Evolutionary conservation across 2,113 vertebrate genomes (phyloP).

Genomic region (Pithys albifrons): DNA sequence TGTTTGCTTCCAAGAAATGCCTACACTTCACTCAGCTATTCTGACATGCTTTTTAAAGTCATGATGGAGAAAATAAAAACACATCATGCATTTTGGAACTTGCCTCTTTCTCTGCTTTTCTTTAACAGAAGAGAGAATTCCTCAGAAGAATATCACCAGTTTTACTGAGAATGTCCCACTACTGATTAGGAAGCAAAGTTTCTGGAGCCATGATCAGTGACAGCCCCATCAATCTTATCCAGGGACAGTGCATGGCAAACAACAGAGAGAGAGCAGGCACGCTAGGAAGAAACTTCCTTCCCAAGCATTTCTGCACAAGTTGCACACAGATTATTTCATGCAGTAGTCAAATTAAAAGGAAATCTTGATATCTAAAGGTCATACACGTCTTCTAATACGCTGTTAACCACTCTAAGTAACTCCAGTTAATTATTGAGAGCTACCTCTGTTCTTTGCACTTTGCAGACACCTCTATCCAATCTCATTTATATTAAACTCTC

Average conservation of each 20-base stretch:
- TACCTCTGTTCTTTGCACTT: background rate
- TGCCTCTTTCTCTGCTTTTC: background rate
- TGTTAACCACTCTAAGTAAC: background rate
- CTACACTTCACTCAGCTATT: background rate
- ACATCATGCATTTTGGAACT: background rate
- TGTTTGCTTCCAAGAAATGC: constrained; percentile 7
- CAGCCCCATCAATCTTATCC: background rate
- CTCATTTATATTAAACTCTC: background rate
- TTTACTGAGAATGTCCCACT: background rate
- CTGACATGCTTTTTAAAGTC: background rate
- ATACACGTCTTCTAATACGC: background rate
- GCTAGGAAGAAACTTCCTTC: background rate
- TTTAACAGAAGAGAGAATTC: background rate
- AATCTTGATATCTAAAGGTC: background rate
- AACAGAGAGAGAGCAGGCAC: background rate
- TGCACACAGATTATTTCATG: background rate
- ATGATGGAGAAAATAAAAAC: background rate
- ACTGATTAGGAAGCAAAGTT: background rate
- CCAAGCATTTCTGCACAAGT: background rate
- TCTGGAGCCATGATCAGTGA: background rate
- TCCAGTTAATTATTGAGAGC: background rate
- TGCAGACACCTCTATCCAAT: background rate
- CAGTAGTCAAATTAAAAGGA: background rate
- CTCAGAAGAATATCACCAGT: background rate
- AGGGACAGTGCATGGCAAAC: background rate